Base-by-base conservation (phyloP, 1,140 invertebrate species). In the Gryllus bimaculatus region DNA sequence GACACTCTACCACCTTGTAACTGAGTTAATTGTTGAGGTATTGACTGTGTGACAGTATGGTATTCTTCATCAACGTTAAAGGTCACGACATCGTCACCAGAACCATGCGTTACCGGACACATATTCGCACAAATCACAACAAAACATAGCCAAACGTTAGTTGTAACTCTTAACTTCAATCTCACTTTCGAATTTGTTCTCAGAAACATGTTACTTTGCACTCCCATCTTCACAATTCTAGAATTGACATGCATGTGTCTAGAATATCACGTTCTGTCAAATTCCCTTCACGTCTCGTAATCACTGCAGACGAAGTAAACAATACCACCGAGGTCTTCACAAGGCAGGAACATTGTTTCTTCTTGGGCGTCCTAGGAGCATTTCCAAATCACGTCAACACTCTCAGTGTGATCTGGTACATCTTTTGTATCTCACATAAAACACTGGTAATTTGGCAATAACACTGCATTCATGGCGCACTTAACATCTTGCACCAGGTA, bases 1-100 rank as follows among this genome's bases (percentile, higher is more conserved):
- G 87, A 84, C 8, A 93, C 86, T 7, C 87, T 87, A 8, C 91
- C 92, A 8, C 91, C 91, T 8, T 89, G 85, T 78, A 92, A 83
- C 83, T 93, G 91, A 6, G 88, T 89, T 21, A 66, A 66, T 48
- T 75, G 21, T 39, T 18, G 49, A n/a, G 54, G 54, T 13, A 18
- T 10, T 13, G 54, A 66, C 10, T 13, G 54, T 3, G 54, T 66
- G 10, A 18, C 54, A 66, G 54, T 66, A 3, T 66, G 54, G 18
- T 66, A 66, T 66, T 66, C 2, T 66, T 66, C 54, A 18, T 66
- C 18, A 66, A 66, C 54, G 10, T 10, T 66, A 18, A 13, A 66
- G 10, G 54, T 66, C 54, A 66, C 54, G 18, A 66, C 54, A 66
- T 66, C 18, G 54, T 66, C 54, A 10, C 10, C 54, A 66, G 54